These are phyloP conservation scores for Toxotes lorentzi DNA, from an alignment of 2,797 vertebrate species.

Conservation along the genomic window DNA sequence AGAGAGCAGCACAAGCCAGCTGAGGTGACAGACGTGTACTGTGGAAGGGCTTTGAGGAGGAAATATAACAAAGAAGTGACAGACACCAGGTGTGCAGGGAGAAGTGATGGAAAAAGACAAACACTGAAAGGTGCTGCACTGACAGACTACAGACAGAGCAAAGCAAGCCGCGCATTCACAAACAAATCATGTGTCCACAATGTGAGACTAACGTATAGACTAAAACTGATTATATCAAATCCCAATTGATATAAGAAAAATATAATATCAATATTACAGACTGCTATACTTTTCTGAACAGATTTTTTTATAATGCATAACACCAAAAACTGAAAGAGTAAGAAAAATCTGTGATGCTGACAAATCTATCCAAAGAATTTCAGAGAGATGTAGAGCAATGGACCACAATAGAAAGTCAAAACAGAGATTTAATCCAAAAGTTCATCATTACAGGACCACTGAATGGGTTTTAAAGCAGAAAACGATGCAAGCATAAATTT, in stretches of 20 bases:
- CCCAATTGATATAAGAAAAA: slow-evolving; percentile 21
- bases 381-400: background rate
- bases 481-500: slow-evolving; percentile 9
- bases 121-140: slow-evolving; percentile 9
- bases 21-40: slow-evolving; percentile 32
- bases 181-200: slow-evolving; percentile 36
- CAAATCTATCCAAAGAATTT: background rate
- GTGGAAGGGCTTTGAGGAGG: slow-evolving; percentile 18
- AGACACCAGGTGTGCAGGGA: slow-evolving; percentile 54
- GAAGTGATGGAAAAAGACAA: slow-evolving; percentile 21
- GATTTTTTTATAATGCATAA: background rate
- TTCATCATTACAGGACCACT: background rate
- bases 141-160: slow-evolving; percentile 29
- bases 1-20: slow-evolving; percentile 25
- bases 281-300: slow-evolving; percentile 5
- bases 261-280: slow-evolving; percentile 2
- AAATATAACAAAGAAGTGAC: slow-evolving; percentile 39
- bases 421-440: background rate
- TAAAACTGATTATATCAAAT: slow-evolving; percentile 32
- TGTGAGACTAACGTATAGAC: slow-evolving; percentile 5
- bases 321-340: background rate
- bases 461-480: slow-evolving; percentile 2
- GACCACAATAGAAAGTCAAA: background rate
- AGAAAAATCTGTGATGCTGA: background rate
- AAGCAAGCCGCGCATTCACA: slow-evolving; percentile 14